Conservation (phyloP, 1,140 invertebrate genomes). For the Teleogryllus occipitalis region DNA sequence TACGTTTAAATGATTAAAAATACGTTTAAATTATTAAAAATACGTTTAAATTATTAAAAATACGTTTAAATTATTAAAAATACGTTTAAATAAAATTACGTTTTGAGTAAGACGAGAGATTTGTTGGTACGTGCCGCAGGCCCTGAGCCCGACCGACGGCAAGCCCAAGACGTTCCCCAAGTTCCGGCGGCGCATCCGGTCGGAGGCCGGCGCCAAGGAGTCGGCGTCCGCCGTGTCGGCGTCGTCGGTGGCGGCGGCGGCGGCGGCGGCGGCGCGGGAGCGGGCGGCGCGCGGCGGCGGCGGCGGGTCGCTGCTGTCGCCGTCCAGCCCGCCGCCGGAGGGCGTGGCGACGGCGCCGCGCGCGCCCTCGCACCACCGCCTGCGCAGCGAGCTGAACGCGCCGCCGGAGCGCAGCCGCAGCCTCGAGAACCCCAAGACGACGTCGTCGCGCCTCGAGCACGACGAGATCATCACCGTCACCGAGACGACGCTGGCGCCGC, state of each 20-base stretch:
- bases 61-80: no score
- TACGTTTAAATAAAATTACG: no score
- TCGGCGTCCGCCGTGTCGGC: no score
- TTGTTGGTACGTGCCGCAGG: background rate
- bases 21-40: no score
- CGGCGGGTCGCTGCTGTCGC: background rate
- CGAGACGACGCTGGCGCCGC: no score
- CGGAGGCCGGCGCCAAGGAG: background rate
- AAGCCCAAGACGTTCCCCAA: background rate
- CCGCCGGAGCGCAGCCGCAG: background rate
- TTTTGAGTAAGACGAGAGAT: no score
- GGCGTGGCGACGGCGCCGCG: background rate
- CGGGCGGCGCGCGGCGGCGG: background rate
- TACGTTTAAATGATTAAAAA: no score
- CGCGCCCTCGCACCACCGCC: background rate
- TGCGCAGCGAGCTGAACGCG: conserved; percentile 13
- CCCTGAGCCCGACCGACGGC: background rate
- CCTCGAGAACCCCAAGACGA: conserved; percentile 8
- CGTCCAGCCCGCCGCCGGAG: background rate
- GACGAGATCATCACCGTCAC: background rate
- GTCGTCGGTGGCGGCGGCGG: no score
- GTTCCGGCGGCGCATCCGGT: background rate
- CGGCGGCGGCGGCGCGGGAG: no score
- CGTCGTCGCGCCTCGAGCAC: background rate
- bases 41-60: no score